phyloP scores from a whole-genome alignment of 2,113 vertebrate species.

The Tichodroma muraria region DNA sequence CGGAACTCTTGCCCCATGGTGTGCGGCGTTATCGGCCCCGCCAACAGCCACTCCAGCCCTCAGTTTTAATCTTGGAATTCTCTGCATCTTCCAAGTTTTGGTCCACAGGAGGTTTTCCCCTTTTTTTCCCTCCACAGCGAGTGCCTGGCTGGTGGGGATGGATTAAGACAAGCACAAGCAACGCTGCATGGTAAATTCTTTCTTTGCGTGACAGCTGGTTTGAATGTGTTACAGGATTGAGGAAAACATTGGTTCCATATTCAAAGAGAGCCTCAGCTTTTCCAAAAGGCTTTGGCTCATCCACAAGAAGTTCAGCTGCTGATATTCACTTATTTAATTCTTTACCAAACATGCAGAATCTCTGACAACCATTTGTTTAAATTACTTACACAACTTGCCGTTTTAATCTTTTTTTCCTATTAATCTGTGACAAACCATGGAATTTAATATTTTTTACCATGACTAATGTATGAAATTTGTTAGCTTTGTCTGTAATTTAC shows the following conservation, averaged over 20 bases:
- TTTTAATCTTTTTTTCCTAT: slow-evolving; percentile 52
- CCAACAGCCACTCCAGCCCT: neutral
- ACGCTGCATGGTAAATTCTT: neutral
- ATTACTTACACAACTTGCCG: slow-evolving; percentile 25
- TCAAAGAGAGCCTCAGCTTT: slow-evolving; percentile 6
- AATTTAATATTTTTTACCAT: slow-evolving; percentile 64
- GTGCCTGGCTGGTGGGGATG: neutral
- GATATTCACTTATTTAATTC: slow-evolving; percentile 41
- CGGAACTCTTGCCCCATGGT: accelerated
- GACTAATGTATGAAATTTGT: slow-evolving; percentile 65
- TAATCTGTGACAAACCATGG: slow-evolving; percentile 64
- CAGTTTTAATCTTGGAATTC: neutral
- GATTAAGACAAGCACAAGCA: slow-evolving; percentile 27
- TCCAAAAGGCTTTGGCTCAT: slow-evolving; percentile 24
- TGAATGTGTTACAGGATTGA: slow-evolving; percentile 7
- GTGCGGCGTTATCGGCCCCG: accelerated
- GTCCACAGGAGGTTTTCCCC: neutral
- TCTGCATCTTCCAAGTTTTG: neutral
- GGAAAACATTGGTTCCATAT: neutral
- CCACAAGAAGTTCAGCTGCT: slow-evolving; percentile 46
- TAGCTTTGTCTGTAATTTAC: slow-evolving; percentile 64
- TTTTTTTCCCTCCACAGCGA: accelerated
- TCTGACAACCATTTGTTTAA: slow-evolving; percentile 57
- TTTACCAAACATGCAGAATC: slow-evolving; percentile 38
- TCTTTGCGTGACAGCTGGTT: slow-evolving; percentile 34